Conservation (phyloP, 2,888 invertebrate species). For the Tenthredo distinguenda region DNA sequence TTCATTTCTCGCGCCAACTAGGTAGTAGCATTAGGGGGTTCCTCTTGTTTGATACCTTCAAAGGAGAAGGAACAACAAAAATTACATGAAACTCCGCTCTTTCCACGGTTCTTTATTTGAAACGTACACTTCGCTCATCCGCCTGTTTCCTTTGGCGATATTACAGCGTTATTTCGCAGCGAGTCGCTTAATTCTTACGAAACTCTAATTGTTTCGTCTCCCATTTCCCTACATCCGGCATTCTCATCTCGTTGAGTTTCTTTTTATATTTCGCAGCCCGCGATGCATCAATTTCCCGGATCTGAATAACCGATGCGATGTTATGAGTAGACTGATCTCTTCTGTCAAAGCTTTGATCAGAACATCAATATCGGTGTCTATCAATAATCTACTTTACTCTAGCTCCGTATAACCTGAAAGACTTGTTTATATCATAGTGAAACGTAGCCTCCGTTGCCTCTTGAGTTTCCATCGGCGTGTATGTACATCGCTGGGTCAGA, state of each 20-base stretch:
- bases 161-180: neutral
- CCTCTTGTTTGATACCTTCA: slow-evolving; percentile 8
- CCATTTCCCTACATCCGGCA: neutral
- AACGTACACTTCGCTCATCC: slow-evolving; percentile 20
- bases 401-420: neutral
- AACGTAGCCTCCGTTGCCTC: neutral
- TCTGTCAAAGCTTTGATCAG: neutral
- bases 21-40: neutral
- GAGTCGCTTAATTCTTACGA: neutral
- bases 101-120: neutral
- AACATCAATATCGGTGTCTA: neutral
- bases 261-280: neutral
- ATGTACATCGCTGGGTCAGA: slow-evolving; percentile 10
- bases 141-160: slow-evolving; percentile 12
- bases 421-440: neutral
- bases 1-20: slow-evolving; percentile 26
- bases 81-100: slow-evolving; percentile 30
- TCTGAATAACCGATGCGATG: neutral
- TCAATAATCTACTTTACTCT: neutral
- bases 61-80: slow-evolving; percentile 23
- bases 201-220: neutral
- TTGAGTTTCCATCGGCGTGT: slow-evolving; percentile 8
- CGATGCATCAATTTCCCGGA: neutral
- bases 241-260: neutral
- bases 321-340: neutral